Evolutionary conservation across 2,113 vertebrate species (phyloP).

Genomic region (Bubo scandiacus): DNA sequence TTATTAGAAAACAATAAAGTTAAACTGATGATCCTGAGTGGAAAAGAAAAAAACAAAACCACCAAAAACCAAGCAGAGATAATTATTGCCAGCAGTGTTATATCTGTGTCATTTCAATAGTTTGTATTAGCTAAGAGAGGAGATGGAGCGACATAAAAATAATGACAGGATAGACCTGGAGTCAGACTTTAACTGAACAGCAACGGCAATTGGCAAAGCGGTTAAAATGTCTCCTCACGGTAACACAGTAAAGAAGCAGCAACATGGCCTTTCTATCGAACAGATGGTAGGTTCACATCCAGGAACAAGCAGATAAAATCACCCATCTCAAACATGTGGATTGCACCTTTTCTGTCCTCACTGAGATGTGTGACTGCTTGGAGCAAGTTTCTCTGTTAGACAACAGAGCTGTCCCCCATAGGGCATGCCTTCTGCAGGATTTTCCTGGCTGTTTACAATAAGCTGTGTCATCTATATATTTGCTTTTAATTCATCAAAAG

Average conservation of each 20-base stretch:
- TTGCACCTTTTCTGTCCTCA: not conserved
- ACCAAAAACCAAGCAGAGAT: not conserved
- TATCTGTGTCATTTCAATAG: not conserved
- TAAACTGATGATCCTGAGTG: not conserved
- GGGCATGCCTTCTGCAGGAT: not conserved
- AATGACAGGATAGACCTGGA: not conserved
- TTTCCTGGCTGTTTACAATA: not conserved
- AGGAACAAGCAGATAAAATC: rapidly evolving
- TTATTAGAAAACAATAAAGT: constrained; percentile 18
- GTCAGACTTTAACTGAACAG: not conserved
- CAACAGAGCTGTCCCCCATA: not conserved
- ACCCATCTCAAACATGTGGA: not conserved
- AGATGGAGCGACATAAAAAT: not conserved
- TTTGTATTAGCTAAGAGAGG: not conserved
- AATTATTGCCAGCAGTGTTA: not conserved
- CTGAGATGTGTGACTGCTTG: not conserved
- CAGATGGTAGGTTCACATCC: not conserved
- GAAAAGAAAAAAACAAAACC: not conserved
- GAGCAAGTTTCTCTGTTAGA: not conserved
- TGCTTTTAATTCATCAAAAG: constrained; percentile 41
- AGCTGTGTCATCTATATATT: not conserved
- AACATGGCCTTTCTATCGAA: not conserved
- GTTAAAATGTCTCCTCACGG: not conserved
- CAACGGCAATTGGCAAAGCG: not conserved
- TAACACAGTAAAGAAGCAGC: not conserved